These are phyloP conservation scores for Bubalus kerabau DNA, from an alignment of 2,113 vertebrate genomes.

Conservation along the genomic window DNA sequence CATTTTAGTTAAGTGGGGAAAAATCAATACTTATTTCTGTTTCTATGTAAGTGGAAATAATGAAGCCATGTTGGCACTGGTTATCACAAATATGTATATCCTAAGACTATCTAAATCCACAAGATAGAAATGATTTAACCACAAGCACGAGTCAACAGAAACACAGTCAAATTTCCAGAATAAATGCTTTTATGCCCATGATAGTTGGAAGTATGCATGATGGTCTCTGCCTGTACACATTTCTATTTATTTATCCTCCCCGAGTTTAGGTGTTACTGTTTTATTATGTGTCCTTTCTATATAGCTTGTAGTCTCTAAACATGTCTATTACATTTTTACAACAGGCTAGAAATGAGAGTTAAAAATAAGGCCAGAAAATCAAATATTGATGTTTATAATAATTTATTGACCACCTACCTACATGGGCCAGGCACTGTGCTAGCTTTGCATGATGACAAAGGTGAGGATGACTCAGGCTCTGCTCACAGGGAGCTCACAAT, in stretches of 20 bases:
- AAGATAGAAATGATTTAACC: neutral
- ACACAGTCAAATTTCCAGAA: neutral
- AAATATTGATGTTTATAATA: neutral
- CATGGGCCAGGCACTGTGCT: neutral
- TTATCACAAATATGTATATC: neutral
- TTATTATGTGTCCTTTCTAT: neutral
- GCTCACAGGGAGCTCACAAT: neutral
- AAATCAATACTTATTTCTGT: neutral
- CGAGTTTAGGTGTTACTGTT: neutral
- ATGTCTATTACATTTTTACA: neutral
- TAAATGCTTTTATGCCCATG: neutral
- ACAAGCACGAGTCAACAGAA: neutral
- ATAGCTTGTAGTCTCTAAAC: neutral
- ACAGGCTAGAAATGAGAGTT: conserved; percentile 5
- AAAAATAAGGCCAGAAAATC: conserved; percentile 16
- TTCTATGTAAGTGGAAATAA: neutral
- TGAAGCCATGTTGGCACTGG: neutral
- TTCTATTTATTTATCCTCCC: neutral
- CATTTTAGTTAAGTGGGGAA: conserved; percentile 1
- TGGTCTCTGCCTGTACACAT: neutral
- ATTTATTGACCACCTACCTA: neutral
- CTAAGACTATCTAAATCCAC: neutral
- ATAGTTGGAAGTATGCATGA: neutral
- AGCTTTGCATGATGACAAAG: neutral
- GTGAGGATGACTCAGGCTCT: neutral